Evolutionary conservation across 2,888 invertebrate genomes (phyloP).

Genomic region (Ametastegia equiseti): DNA sequence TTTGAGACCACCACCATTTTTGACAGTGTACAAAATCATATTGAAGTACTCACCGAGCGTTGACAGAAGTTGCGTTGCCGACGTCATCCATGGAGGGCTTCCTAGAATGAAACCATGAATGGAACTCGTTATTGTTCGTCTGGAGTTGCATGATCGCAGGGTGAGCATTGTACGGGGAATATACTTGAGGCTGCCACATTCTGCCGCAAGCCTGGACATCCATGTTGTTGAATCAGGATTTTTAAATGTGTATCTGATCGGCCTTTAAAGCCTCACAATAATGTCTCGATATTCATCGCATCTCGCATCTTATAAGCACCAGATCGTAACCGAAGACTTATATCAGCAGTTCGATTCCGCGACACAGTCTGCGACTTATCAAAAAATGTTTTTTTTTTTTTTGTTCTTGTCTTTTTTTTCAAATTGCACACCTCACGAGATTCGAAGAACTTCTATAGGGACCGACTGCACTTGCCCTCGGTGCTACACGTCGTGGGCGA

Average conservation of each 20-base stretch:
- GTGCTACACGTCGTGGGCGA: constrained; percentile 45
- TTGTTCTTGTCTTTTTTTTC: background rate
- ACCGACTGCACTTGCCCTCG: background rate
- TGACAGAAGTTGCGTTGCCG: constrained; percentile 89
- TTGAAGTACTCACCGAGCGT: constrained; percentile 88
- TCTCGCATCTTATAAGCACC: background rate
- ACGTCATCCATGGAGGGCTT: constrained; percentile 93
- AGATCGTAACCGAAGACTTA: background rate
- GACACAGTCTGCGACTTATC: background rate
- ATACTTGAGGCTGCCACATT: constrained; percentile 72
- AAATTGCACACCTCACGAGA: constrained; percentile 19
- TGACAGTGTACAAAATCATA: background rate
- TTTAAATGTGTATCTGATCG: background rate
- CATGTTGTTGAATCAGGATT: constrained; percentile 55
- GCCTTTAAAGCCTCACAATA: background rate
- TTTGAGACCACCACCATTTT: too few relatives aligned
- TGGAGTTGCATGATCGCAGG: constrained; percentile 71
- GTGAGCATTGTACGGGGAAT: constrained; percentile 66
- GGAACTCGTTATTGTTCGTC: constrained; percentile 73
- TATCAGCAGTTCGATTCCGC: background rate
- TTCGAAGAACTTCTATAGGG: background rate
- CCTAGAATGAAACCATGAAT: constrained; percentile 82
- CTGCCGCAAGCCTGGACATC: constrained; percentile 66
- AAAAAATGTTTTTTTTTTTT: background rate
- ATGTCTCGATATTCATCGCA: background rate